Evolutionary conservation across 1,140 invertebrate species (phyloP), one percentile per base, ranked within the genome.

Genomic region (Drosophila truncata): DNA sequence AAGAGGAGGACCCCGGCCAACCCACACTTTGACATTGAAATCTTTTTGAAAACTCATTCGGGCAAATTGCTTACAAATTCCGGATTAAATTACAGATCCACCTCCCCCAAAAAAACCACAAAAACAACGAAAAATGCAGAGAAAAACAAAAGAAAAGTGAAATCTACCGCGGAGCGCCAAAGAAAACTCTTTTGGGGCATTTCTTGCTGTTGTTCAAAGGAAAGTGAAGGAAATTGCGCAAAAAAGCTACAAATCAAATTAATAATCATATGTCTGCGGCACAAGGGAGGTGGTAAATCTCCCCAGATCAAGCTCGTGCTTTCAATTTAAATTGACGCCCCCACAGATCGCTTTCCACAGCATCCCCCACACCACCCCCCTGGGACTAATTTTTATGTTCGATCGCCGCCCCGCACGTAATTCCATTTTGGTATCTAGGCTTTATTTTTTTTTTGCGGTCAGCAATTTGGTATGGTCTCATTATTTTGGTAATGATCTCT

Each of bases 181-280:
- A 54, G 55, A 76, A 67, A 80, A 80, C 71, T 71, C 39, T 80
- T 80, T 65, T 46, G 25, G 59, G 58, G 64, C 59, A 63, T 37
- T 41, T 63, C 13, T 8, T 50, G n/a, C 23, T 37, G 52, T 23
- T 54, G 20, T 16, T 57, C 33, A 29, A 59, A 69, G 71, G 63
- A 86, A 86, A 86, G 71, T 78, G 70, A 58, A 62, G 62, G 52
- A 86, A 86, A 86, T 82, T 76, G 81, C 52, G 58, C 46, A 75
- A 73, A 58, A 50, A 58, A 58, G 60, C 83, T 76, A 87, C 82
- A 86, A 86, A 86, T 86, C 83, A 87, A 86, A 86, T 86, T 76
- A 87, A 86, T 86, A 86, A 86, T 87, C 82, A 86, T 73, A 74
- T 74, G 66, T 61, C 70, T 73, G 57, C 27, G 16, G 55, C 13